These are phyloP conservation scores for Liasis olivaceus DNA, from an alignment of 2,797 vertebrate genomes.

Conservation along the genomic window DNA sequence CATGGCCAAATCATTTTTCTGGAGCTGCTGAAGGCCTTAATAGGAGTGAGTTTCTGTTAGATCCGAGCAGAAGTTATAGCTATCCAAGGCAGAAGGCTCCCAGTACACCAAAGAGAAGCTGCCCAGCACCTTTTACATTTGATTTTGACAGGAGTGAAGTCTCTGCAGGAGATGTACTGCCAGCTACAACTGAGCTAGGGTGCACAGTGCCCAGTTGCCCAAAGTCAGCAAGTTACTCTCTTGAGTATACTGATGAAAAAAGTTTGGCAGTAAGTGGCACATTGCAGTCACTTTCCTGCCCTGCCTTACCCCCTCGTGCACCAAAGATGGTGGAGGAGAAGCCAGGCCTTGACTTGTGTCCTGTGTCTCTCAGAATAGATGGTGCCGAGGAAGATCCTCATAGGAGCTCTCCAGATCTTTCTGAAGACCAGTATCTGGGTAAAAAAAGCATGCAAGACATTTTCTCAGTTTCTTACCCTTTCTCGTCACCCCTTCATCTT, in stretches of 20 bases:
- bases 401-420: conserved; percentile 68
- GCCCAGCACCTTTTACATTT: conserved; percentile 84
- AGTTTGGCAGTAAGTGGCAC: conserved; percentile 73
- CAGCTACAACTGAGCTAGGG: conserved; percentile 64
- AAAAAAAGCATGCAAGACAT: conserved; percentile 78
- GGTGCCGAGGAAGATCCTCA: conserved; percentile 76
- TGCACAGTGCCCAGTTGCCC: conserved; percentile 77
- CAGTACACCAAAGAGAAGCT: conserved; percentile 85
- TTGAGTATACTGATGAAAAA: conserved; percentile 86
- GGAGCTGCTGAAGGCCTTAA: conserved; percentile 78
- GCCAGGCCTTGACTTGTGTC: conserved; percentile 67
- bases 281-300: conserved; percentile 93
- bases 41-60: conserved; percentile 81
- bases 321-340: conserved; percentile 80
- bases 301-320: conserved; percentile 90
- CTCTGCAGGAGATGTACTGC: conserved; percentile 48
- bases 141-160: conserved; percentile 79
- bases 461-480: conserved; percentile 76
- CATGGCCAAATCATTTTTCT: conserved; percentile 92
- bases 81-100: conserved; percentile 93
- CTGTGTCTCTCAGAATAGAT: conserved; percentile 73
- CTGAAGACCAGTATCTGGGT: conserved; percentile 74
- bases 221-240: conserved; percentile 91
- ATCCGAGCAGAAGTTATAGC: conserved; percentile 90
- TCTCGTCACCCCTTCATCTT: conserved; percentile 76